Conservation (phyloP, 2,113 vertebrate species). For the Chlamydotis undulata region DNA sequence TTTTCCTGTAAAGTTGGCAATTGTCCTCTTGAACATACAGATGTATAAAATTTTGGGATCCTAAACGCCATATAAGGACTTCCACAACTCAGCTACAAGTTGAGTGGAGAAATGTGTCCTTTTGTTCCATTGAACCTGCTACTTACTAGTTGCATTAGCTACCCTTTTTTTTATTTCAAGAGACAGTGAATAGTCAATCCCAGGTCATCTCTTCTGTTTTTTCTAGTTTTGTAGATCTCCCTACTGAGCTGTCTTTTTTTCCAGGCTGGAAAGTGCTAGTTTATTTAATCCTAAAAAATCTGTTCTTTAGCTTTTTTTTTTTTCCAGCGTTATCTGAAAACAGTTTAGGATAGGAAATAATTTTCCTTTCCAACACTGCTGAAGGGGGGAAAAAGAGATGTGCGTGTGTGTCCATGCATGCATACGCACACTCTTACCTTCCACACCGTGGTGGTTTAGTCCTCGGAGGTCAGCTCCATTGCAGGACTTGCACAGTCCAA, state of each 20-base stretch:
- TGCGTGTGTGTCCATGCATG: background rate
- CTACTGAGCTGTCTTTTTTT: background rate
- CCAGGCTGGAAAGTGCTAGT: background rate
- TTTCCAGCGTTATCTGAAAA: background rate
- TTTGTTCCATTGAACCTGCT: background rate
- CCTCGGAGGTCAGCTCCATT: accelerated
- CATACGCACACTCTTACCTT: accelerated
- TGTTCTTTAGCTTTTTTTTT: background rate
- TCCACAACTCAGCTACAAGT: background rate
- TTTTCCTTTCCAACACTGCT: background rate
- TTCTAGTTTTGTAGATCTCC: background rate
- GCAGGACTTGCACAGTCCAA: background rate
- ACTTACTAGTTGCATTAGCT: background rate
- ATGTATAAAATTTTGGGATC: background rate
- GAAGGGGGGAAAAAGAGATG: background rate
- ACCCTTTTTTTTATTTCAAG: background rate
- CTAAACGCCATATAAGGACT: background rate
- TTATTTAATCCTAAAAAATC: background rate
- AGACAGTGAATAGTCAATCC: background rate
- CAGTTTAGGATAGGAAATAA: background rate
- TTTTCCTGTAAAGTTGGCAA: background rate
- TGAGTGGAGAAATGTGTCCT: background rate
- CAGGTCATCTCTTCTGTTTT: background rate
- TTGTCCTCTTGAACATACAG: background rate
- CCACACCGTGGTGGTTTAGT: background rate